Base-by-base conservation (phyloP, 2,113 vertebrate species). In the Microcebus murinus region DNA sequence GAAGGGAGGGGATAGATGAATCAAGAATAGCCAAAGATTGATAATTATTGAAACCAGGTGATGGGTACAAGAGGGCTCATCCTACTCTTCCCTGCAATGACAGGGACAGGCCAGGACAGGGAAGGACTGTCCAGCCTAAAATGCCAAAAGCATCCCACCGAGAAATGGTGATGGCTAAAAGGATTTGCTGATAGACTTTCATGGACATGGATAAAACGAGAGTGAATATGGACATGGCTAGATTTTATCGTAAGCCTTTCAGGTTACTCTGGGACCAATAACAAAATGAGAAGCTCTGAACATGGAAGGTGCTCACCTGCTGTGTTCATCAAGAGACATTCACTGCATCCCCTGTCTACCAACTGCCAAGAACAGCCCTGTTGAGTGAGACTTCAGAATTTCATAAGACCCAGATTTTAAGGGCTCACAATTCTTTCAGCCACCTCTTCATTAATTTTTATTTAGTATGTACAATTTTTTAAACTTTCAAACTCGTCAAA, bases 401-500 rank as follows among this genome's bases (percentile, higher is more conserved):
- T 76, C 87, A 25, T 8, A 86, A 85, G 31, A 13, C 70, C 27
- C 34, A 57, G 34, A 27, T 59, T 87, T 67, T 68, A 57, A 82
- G n/a, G 34, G 52, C 34, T 80, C 39, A 59, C 36, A 63, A 52
- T 76, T 88, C 39, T 91, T 96, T 87, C n/a, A 59, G 34, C 34
- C 11, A 86, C 27, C 0, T 59, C 42, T 88, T 63, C 21, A 85
- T 52, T 23, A 2, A 23, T 77, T 67, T 94, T 63, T 81, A 84
- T 80, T 50, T 59, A 68, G 80, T 10, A 6, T 10, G 25, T 31
- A 50, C 9, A 48, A 87, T 36, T 6, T 45, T 95, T 93, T 59
- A 67, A 82, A 91, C 11, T 89, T 83, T 91, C 77, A 96, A 91
- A 84, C 9, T 74, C 63, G 59, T 96, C 21, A 18, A 93, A 89